Evolutionary conservation across 2,888 invertebrate genomes (phyloP).

Genomic region (Aquatica leii): DNA sequence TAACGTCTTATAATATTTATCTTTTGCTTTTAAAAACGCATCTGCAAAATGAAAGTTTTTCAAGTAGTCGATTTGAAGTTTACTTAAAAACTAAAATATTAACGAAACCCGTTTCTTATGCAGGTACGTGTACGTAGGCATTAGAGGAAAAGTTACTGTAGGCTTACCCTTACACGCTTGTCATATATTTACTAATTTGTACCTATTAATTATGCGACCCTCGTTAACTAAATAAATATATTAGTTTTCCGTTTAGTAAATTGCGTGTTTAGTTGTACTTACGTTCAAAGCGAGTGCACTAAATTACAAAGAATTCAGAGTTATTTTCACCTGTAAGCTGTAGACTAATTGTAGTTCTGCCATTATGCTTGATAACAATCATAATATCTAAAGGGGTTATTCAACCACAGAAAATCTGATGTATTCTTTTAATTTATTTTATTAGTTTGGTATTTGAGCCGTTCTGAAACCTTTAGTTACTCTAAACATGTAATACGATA

Average conservation of each 20-base stretch:
- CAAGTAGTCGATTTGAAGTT: too few relatives aligned
- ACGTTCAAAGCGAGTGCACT: neutral
- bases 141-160: too few relatives aligned
- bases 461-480: neutral
- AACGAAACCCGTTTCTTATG: too few relatives aligned
- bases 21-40: too few relatives aligned
- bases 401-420: neutral
- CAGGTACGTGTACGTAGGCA: too few relatives aligned
- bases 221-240: neutral
- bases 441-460: neutral
- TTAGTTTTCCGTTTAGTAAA: neutral
- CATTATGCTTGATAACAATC: neutral
- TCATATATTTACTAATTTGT: neutral
- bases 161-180: too few relatives aligned
- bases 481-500: neutral
- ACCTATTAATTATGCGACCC: neutral
- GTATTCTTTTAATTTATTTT: neutral
- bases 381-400: slow-evolving; percentile 1
- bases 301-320: slow-evolving; percentile 1
- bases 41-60: too few relatives aligned
- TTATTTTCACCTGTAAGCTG: slow-evolving; percentile 1
- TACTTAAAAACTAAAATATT: too few relatives aligned
- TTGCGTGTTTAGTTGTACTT: neutral
- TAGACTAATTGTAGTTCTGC: neutral
- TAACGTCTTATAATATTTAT: too few relatives aligned